phyloP scores from a whole-genome alignment of 2,797 vertebrate genomes.

The Galago senegalensis region DNA sequence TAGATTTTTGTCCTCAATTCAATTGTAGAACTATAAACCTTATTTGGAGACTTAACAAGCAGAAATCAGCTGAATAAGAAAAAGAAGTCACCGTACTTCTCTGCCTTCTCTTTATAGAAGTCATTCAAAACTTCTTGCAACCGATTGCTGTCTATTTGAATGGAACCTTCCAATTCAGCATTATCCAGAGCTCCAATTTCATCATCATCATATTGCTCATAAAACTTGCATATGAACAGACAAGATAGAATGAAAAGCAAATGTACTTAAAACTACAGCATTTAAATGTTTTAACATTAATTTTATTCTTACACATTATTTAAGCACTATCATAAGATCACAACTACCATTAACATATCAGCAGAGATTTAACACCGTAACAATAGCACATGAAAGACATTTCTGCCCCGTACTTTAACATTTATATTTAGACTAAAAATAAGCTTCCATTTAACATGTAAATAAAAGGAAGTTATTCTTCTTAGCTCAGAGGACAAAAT shows the following conservation, averaged over 20 bases:
- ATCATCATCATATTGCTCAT: constrained; percentile 97
- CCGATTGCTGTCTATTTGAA: constrained; percentile 93
- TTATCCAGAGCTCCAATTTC: constrained; percentile 99
- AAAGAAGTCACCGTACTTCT: constrained; percentile 91
- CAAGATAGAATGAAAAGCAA: not conserved
- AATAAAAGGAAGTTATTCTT: constrained; percentile 11
- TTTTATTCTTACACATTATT: not conserved
- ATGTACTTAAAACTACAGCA: not conserved
- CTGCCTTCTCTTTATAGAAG: constrained; percentile 95
- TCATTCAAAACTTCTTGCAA: constrained; percentile 95
- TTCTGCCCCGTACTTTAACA: not conserved
- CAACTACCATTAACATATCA: not conserved
- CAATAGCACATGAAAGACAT: not conserved
- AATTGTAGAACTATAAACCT: not conserved
- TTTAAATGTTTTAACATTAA: not conserved
- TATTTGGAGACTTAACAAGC: not conserved
- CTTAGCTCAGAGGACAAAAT: constrained; percentile 8
- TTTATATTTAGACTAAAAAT: not conserved
- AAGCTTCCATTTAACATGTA: not conserved
- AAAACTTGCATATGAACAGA: constrained; percentile 92
- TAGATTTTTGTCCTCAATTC: not conserved
- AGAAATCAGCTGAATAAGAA: not conserved
- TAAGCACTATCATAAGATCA: not conserved
- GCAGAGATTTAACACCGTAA: not conserved
- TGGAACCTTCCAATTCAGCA: constrained; percentile 96